Base-by-base conservation (phyloP, 2,113 vertebrate species). In the Urocitellus parryii region DNA sequence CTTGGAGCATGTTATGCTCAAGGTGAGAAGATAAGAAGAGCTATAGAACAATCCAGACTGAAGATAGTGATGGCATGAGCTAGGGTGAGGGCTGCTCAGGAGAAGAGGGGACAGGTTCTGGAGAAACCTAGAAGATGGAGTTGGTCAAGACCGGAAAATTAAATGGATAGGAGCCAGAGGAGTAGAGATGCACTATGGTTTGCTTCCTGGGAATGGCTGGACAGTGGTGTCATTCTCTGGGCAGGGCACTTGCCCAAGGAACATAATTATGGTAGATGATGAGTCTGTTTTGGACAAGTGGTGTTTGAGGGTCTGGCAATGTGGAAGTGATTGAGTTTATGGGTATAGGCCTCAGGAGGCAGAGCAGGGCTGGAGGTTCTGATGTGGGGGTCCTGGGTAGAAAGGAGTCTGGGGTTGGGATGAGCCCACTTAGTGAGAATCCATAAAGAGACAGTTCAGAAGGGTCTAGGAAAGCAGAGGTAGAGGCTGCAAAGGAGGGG, bases 161-260 rank as follows among this genome's bases (percentile, higher is more conserved):
- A 2, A 12, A 8, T 4, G 32, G 5, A 24, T 2, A 4, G 8
- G 4, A 10, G 27, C 0, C 0, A n/a, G 18, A 37, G 8, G 25
- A 51, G 34, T 25, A 13, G 18, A 61, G 93, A 51, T 4, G 8
- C 51, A 7, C 20, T 61, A 0, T 6, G 8, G 42, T 56, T 42
- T 45, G n/a, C 29, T 13, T 37, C 39, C 12, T 42, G 22, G 0
- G 34, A 78, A 63, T 25, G 83, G 45, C 73, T 17, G n/a, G 17
- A 5, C 3, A 2, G 7, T 24, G 58, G 7, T 3, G 4, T 27
- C 8, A 1, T 56, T 39, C 42, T 58, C 77, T n/a, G 68, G 67
- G 16, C 56, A 9, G 3, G 48, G 18, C 34, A 34, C 14, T 45
- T 70, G 76, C 29, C 45, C 24, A 34, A 67, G 20, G 29, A 68